Base-by-base conservation (phyloP, 2,113 vertebrate species). In the Melanostigma gelatinosum region DNA sequence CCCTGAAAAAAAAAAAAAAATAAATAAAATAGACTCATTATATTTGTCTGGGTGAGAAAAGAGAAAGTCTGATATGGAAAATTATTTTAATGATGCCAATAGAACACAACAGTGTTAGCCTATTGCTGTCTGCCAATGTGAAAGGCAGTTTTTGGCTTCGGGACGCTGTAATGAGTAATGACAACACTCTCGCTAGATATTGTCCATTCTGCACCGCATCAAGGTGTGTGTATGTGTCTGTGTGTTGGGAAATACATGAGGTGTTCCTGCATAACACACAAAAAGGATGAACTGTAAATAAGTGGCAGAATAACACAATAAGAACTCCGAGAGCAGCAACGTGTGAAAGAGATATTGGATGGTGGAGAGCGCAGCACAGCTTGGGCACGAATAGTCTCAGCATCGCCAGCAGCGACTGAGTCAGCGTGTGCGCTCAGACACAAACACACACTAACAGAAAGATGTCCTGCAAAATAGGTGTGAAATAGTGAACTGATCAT, bases 281-380 rank as follows among this genome's bases (percentile, higher is more conserved):
- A 72, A 34, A 44, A 36, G 58, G 32, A 82, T 71, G 61, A 48
- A 62, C 57, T 82, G 67, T 75, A 85, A 87, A 73, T 79, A 83
- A 75, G 73, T 75, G 66, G 77, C 76, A 73, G 80, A 71, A 87
- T 79, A 76, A 76, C 58, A 79, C 58, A 82, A 79, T 66, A 52
- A 80, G 65, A 72, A 83, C 82, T 73, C 57, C 62, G 79, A 80
- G 36, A 67, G 55, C 55, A 61, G 64, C 55, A 82, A 85, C 24
- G 82, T 82, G 80, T 85, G 88, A 89, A 85, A 58, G 58, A 85
- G 55, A 86, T 76, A 83, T 44, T 70, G 66, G 82, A 85, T 34
- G 73, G 69, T 74, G 68, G 79, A 82, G 57, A 68, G 62, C 67
- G 66, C 20, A 75, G 54, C 34, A 58, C 48, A 73, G 69, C 58